These are phyloP conservation scores for Phymorhynchus buccinoides DNA, from an alignment of 1,140 invertebrate genomes.

Conservation along the genomic window DNA sequence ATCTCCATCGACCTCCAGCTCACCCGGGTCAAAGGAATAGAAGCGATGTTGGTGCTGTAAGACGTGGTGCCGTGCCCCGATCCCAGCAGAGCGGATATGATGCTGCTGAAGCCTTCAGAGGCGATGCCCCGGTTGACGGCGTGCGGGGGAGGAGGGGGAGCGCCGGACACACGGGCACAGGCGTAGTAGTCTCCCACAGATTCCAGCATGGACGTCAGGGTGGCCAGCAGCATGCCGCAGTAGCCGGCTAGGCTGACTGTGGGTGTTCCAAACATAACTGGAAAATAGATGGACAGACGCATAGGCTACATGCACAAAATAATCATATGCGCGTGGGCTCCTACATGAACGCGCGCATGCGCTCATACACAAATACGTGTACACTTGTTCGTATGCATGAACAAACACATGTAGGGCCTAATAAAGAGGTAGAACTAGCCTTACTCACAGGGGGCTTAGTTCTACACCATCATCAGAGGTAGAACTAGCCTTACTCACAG, in stretches of 20 bases:
- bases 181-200: conserved; percentile 74
- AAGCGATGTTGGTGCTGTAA: conserved; percentile 74
- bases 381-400: no score
- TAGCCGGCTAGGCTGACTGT: conserved; percentile 16
- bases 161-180: conserved; percentile 63
- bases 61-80: conserved; percentile 88
- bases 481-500: no score
- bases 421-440: no score
- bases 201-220: conserved; percentile 71
- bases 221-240: conserved; percentile 48
- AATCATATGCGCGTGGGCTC: no score
- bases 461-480: no score
- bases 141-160: conserved; percentile 67
- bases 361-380: no score
- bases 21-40: conserved; percentile 60
- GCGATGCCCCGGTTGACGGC: conserved; percentile 82
- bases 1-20: background rate
- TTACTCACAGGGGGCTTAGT: no score
- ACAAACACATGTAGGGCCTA: no score
- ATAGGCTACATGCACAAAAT: no score
- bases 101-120: conserved; percentile 86
- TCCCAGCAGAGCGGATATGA: conserved; percentile 86
- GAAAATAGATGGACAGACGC: no score
- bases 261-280: conserved; percentile 8
- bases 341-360: no score